A percentile compares a stretch with the other conserved stretches of the same genome.
Evolutionary conservation across 2,888 invertebrate genomes (phyloP).

Genomic region (Parnassius mnemosyne): DNA sequence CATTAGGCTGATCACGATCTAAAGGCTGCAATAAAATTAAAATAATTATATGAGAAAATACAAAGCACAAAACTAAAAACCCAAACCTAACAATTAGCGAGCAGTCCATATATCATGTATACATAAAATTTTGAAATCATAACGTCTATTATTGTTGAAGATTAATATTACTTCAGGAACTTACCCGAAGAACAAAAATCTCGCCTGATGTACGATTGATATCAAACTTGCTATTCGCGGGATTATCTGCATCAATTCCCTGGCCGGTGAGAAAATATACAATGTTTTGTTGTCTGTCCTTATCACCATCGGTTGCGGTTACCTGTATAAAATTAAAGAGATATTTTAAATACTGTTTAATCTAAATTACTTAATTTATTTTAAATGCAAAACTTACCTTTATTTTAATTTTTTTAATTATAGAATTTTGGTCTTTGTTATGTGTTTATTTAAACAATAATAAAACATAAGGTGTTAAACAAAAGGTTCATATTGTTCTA

Average conservation of each 20-base stretch:
- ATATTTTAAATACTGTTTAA: neutral
- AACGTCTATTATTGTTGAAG: neutral
- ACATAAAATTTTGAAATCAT: neutral
- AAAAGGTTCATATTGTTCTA: too few relatives aligned
- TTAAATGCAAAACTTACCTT: too few relatives aligned
- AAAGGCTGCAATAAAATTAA: conserved; percentile 84
- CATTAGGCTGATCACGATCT: conserved; percentile 98
- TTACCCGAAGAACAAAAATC: conserved; percentile 96
- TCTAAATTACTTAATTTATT: conserved; percentile 81
- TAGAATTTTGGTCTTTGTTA: neutral
- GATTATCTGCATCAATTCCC: conserved; percentile 97
- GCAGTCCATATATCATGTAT: too few relatives aligned
- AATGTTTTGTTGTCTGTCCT: conserved; percentile 96
- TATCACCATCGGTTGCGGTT: conserved; percentile 97
- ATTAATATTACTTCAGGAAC: conserved; percentile 36
- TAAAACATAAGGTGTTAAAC: too few relatives aligned
- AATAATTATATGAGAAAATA: neutral
- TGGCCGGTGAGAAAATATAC: conserved; percentile 97
- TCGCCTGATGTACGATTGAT: conserved; percentile 97
- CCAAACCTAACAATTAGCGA: too few relatives aligned
- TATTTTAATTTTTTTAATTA: too few relatives aligned
- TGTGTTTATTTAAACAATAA: too few relatives aligned
- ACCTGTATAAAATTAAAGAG: conserved; percentile 82
- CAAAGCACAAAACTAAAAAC: neutral
- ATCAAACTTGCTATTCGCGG: conserved; percentile 97